Percentiles rank a stretch among this genome's conserved stretches.
Evolutionary conservation across 2,888 invertebrate genomes (phyloP).

Genomic region (Bedellia somnulentella): DNA sequence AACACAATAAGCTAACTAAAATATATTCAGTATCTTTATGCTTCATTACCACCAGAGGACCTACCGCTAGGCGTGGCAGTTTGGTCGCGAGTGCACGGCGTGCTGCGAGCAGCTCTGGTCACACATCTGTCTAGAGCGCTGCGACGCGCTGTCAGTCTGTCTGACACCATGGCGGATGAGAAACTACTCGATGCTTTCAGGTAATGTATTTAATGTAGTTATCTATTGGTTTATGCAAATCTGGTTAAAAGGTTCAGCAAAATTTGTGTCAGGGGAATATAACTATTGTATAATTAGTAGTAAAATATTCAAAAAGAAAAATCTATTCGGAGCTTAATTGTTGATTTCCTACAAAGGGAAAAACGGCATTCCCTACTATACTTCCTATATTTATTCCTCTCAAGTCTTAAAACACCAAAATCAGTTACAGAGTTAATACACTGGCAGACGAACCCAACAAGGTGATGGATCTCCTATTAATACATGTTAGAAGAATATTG

Average conservation of each 20-base stretch:
- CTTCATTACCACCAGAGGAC: conserved; percentile 43
- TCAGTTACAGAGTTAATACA: conserved; percentile 28
- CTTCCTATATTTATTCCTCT: too few species aligned
- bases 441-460: conserved; percentile 37
- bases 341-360: too few species aligned
- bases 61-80: conserved; percentile 45
- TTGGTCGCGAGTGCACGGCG: conserved; percentile 36
- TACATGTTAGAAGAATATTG: conserved; percentile 45
- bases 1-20: too few species aligned
- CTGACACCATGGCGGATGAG: conserved; percentile 46
- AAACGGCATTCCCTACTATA: too few species aligned
- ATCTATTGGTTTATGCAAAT: conserved; percentile 8
- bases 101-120: conserved; percentile 34
- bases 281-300: too few species aligned
- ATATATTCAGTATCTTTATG: too few species aligned
- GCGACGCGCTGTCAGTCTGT: conserved; percentile 42
- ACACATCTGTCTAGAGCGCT: conserved; percentile 34
- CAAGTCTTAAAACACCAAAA: too few species aligned
- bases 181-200: conserved; percentile 44
- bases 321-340: too few species aligned
- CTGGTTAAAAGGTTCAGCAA: too few species aligned
- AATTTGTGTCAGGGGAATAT: too few species aligned
- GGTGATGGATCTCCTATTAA: conserved; percentile 43
- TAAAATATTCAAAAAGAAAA: too few species aligned
- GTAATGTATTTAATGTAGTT: too few species aligned